Conservation (phyloP, 2,797 vertebrate genomes). For the Lutjanus argentimaculatus region DNA sequence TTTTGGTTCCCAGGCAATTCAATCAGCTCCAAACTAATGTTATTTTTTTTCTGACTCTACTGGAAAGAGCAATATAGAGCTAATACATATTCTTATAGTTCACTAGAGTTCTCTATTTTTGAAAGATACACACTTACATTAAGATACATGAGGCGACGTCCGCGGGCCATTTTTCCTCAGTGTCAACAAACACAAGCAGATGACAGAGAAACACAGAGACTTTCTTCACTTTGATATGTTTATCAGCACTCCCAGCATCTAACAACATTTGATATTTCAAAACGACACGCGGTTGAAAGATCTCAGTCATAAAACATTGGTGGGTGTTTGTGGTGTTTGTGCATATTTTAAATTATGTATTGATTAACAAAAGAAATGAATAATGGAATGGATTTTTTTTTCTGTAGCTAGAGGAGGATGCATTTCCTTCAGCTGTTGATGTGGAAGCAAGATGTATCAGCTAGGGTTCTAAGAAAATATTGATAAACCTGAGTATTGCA, state of each 20-base stretch:
- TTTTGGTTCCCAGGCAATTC: slow-evolving; percentile 24
- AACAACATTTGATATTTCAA: slow-evolving; percentile 3
- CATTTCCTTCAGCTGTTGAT: not conserved
- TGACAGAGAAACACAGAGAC: slow-evolving; percentile 15
- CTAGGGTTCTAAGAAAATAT: no score
- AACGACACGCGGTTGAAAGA: not conserved
- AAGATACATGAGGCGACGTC: slow-evolving; percentile 20
- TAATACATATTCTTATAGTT: not conserved
- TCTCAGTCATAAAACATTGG: not conserved
- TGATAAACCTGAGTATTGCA: no score
- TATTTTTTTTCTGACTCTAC: slow-evolving; percentile 17
- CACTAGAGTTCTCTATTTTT: slow-evolving; percentile 1
- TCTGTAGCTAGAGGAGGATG: not conserved
- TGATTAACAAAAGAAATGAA: not conserved
- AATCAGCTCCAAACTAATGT: slow-evolving; percentile 16
- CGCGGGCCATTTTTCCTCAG: not conserved
- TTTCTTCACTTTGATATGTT: slow-evolving; percentile 27
- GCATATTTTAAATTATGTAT: not conserved
- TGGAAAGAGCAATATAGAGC: slow-evolving; percentile 4
- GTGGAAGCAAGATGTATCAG: not conserved
- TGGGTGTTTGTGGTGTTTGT: slow-evolving; percentile 4
- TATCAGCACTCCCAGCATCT: slow-evolving; percentile 17
- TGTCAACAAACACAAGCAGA: slow-evolving; percentile 31
- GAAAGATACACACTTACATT: slow-evolving; percentile 3
- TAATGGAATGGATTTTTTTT: not conserved